Evolutionary conservation across 2,113 vertebrate genomes (phyloP), one percentile per base, ranked within the genome.

Genomic region (Litocranius walleri): DNA sequence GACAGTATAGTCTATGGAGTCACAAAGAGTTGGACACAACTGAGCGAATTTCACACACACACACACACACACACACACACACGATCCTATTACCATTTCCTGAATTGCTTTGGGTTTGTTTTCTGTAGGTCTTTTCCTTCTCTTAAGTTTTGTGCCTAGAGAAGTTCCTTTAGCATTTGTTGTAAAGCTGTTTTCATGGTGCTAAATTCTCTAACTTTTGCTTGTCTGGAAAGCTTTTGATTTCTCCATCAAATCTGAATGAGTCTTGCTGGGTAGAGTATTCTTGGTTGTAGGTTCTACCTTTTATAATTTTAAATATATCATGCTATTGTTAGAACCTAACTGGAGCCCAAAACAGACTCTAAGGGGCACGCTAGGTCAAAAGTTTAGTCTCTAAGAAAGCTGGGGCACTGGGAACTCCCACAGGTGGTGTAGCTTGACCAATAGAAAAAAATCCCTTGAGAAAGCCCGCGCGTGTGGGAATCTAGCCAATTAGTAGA

Each of bases 21-120:
- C 1, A 0, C 64, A 71, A 36, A 67, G n/a, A 36, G n/a, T 21
- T 67, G 64, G 64, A 71, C 64, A 71, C 0, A 2, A 36, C 4
- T 71, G 64, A 71, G n/a, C 0, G 17, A 71, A 36, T 71, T 71
- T 71, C 64, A 67, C 16, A 36, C 33, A 19, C 61, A 62, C 27
- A 61, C 30, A 62, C 13, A 62, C 30, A 64, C 33, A 67, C 62
- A 67, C 62, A 67, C 62, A 67, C 64, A 67, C 64, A 67, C 33
- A 67, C 0, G 9, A 21, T 71, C 17, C 9, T 71, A 40, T 71
- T 71, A 71, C n/a, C 67, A 71, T 40, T 71, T 71, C 40, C n/a
- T 40, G 19, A 36, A 71, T 71, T 12, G n/a, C 19, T 71, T 71
- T 71, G 19, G 19, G 67, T 71, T 71, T 23, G 23, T 23, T 40